These are phyloP conservation scores for Caenorhabditis plicata DNA, from an alignment of 2,888 invertebrate genomes.

Conservation along the genomic window DNA sequence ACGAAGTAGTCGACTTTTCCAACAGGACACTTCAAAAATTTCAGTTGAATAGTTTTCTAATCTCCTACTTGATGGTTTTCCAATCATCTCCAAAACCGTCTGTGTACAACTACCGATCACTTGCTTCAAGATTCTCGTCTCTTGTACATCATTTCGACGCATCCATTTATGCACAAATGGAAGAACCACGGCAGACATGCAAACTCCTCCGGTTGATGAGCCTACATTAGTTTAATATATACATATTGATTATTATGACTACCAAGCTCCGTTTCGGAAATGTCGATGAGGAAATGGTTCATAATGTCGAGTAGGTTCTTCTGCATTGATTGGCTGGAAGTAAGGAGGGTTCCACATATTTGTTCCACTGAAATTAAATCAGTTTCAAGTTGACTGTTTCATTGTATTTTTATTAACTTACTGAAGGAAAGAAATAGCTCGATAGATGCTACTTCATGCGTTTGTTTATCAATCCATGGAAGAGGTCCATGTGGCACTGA, in stretches of 20 bases:
- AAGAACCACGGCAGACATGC: conserved; percentile 85
- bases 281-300: conserved; percentile 33
- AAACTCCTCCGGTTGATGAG: conserved; percentile 84
- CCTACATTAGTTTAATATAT: conserved; percentile 69
- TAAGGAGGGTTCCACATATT: conserved; percentile 44
- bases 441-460: conserved; percentile 39
- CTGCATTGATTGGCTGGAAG: conserved; percentile 37
- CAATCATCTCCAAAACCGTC: conserved; percentile 42
- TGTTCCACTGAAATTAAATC: conserved; percentile 34
- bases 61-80: conserved; percentile 24
- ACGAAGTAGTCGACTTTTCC: conserved; percentile 39
- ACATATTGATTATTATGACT: not conserved
- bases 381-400: not conserved
- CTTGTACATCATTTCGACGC: conserved; percentile 70
- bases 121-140: conserved; percentile 37
- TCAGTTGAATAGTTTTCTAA: not conserved
- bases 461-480: conserved; percentile 38
- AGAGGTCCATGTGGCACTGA: conserved; percentile 36
- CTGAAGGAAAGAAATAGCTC: conserved; percentile 43
- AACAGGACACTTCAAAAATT: conserved; percentile 24
- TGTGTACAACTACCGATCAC: conserved; percentile 46
- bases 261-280: conserved; percentile 34
- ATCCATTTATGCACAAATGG: conserved; percentile 93
- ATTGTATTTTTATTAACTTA: too few relatives aligned
- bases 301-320: conserved; percentile 41